Evolutionary conservation across 1,140 invertebrate genomes (phyloP), one percentile per base, ranked within the genome.

Genomic region (Psix sp.): DNA sequence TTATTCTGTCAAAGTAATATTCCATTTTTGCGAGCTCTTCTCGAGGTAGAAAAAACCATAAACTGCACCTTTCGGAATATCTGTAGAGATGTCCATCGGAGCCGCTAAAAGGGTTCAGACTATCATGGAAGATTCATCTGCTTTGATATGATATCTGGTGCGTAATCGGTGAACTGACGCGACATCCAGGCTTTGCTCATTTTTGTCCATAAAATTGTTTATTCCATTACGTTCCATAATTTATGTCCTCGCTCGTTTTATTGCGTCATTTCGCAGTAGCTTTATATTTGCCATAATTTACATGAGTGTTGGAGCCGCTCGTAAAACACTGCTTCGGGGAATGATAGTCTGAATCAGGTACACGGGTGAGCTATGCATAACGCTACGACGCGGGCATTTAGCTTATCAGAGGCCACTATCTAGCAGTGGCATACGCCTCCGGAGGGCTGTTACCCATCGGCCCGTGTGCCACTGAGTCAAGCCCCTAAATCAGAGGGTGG

Each of bases 401-500:
- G 76, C 76, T 80, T 80, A 80, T 80, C 77, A 35, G 36, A 21
- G 38, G 56, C 49, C 46, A 68, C 70, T 77, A 78, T 77, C 74
- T 68, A 68, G 45, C 60, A 62, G 52, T 39, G 76, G 66, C 76
- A 74, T 76, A 74, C 71, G 78, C 66, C 71, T 65, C 67, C 63
- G 59, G 71, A 77, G 80, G 77, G 80, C 66, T 74, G 74, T 74
- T 68, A 59, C 57, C 63, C 72, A 51, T 51, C 56, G 49, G 36
- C 39, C 29, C n/a, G n/a, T n/a, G n/a, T n/a, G n/a, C n/a, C n/a
- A n/a, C n/a, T n/a, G n/a, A 56, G 66, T 60, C 54, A 46, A 71
- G 67, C 56, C 62, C 57, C 74, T 80, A 80, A 80, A 80, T 78
- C 77, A 77, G 72, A 77, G 60, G 71, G 60, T 74, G 67, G 70